These are phyloP conservation scores for Limosa lapponica DNA, from an alignment of 2,797 vertebrate species.

Conservation along the genomic window DNA sequence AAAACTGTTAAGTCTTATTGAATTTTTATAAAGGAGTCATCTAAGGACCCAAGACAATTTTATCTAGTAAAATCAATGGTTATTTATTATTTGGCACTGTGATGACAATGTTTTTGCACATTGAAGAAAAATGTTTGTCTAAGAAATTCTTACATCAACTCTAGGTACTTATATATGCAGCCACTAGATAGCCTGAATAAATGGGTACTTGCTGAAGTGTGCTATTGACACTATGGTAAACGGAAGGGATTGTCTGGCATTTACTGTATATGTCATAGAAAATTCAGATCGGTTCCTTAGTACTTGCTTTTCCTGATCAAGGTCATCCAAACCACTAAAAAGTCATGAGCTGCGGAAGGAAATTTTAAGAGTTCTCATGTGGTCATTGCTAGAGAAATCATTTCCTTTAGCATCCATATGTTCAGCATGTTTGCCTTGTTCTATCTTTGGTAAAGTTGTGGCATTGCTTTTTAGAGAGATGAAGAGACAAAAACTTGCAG, in stretches of 20 bases:
- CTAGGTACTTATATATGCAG: background rate
- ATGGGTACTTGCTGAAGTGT: background rate
- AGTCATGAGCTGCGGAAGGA: background rate
- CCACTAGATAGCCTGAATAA: background rate
- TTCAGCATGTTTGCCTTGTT: slow-evolving; percentile 31
- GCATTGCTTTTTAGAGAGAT: background rate
- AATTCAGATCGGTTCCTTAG: background rate
- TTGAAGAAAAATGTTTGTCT: background rate
- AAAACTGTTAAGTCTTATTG: background rate
- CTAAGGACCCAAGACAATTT: background rate
- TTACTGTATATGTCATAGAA: background rate
- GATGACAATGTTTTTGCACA: background rate
- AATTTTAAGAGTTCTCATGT: slow-evolving; percentile 39
- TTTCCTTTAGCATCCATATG: slow-evolving; percentile 17
- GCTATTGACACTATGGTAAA: background rate
- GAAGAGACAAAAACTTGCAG: background rate
- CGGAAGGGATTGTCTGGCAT: background rate
- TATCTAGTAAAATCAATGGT: background rate
- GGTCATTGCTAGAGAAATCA: background rate
- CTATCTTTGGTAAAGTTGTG: background rate
- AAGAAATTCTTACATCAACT: background rate
- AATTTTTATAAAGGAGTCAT: background rate
- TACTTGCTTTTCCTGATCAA: slow-evolving; percentile 17
- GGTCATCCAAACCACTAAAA: slow-evolving; percentile 27
- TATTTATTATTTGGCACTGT: background rate